These are phyloP conservation scores for Ctenoplectra terminalis DNA, from an alignment of 1,140 invertebrate species.

Conservation along the genomic window DNA sequence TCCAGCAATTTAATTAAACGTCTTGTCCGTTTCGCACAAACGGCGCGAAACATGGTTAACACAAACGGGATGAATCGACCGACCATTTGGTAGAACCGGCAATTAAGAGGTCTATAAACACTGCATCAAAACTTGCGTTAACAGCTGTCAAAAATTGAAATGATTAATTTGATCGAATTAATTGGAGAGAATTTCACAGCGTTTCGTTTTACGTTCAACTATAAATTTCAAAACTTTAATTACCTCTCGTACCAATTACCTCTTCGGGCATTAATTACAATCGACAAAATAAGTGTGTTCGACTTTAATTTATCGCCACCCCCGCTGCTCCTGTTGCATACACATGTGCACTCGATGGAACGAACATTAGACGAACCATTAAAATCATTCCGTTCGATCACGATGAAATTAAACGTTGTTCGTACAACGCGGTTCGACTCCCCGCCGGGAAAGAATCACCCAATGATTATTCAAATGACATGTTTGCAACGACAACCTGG, in stretches of 20 bases:
- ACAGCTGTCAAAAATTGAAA: not conserved
- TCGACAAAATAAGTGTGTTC: not conserved
- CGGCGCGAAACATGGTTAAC: not conserved
- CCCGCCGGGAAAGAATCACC: rapidly evolving
- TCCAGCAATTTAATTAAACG: not conserved
- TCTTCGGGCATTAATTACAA: not conserved
- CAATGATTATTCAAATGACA: slow-evolving; percentile 1
- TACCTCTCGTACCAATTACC: not conserved
- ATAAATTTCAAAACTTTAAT: not conserved
- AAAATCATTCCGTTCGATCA: slow-evolving; percentile 3
- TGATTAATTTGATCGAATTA: not conserved
- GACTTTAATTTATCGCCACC: not conserved
- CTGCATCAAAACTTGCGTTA: not conserved
- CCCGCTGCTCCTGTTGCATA: no score
- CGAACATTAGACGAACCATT: not conserved
- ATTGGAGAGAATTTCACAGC: not conserved
- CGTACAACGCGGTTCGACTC: not conserved
- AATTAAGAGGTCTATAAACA: not conserved
- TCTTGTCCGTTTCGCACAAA: not conserved
- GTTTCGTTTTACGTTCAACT: no score
- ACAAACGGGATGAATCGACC: not conserved
- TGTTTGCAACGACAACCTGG: not conserved
- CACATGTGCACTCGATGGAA: not conserved
- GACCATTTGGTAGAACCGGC: no score
- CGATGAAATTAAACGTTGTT: no score